Conservation (phyloP, 2,797 vertebrate genomes). For the Sebastes diploproa region DNA sequence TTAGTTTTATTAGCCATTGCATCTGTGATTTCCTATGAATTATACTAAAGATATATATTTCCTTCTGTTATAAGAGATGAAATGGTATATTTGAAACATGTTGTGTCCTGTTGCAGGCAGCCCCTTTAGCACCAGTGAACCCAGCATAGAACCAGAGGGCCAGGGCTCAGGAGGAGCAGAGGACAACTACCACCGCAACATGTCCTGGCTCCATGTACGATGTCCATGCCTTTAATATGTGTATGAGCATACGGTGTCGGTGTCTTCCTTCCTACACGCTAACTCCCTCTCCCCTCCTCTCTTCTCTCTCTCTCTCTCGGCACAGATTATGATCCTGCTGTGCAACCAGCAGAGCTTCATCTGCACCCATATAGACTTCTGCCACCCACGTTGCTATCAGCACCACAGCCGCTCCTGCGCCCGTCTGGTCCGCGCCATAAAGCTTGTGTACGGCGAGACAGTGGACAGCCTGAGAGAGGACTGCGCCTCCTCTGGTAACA, state of each 20-base stretch:
- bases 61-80: background rate
- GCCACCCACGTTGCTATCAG: constrained; percentile 97
- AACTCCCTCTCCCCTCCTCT: background rate
- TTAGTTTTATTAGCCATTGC: background rate
- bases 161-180: constrained; percentile 88
- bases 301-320: background rate
- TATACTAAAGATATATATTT: background rate
- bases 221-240: constrained; percentile 33
- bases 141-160: constrained; percentile 97
- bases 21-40: background rate
- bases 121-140: constrained; percentile 96
- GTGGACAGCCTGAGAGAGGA: constrained; percentile 93
- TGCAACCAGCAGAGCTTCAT: constrained; percentile 99
- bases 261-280: background rate
- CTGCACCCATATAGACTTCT: constrained; percentile 96
- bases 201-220: constrained; percentile 98
- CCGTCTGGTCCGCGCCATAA: constrained; percentile 95
- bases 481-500: constrained; percentile 61
- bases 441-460: constrained; percentile 94
- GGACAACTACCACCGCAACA: constrained; percentile 97
- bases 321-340: constrained; percentile 96
- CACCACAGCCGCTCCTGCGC: constrained; percentile 97
- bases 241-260: background rate
- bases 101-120: constrained; percentile 85
- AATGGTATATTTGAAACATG: background rate